Conservation (phyloP, 2,113 vertebrate genomes). For the Neomonachus schauinslandi region DNA sequence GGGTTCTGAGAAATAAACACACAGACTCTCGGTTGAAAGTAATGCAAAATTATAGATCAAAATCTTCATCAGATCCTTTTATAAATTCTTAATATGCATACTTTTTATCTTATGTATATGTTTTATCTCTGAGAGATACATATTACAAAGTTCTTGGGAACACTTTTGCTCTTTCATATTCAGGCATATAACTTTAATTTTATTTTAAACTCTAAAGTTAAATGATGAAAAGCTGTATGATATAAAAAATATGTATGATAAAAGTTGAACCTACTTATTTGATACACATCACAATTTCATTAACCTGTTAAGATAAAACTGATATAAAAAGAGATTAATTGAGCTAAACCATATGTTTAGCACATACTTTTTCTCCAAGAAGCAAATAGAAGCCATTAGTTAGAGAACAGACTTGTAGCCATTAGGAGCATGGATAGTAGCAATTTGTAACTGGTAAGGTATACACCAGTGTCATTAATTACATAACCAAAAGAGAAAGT, state of each 20-base stretch:
- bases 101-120: neutral
- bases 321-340: constrained; percentile 77
- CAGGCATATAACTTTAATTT: constrained; percentile 4
- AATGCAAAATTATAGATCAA: constrained; percentile 56
- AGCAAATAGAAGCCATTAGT: constrained; percentile 75
- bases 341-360: constrained; percentile 72
- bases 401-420: constrained; percentile 76
- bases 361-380: constrained; percentile 73
- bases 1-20: constrained; percentile 56
- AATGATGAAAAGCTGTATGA: constrained; percentile 69
- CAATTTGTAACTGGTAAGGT: constrained; percentile 77
- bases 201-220: constrained; percentile 62
- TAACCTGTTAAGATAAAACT: constrained; percentile 69
- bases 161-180: constrained; percentile 21
- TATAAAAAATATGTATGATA: constrained; percentile 71
- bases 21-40: constrained; percentile 37
- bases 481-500: constrained; percentile 71
- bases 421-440: constrained; percentile 67
- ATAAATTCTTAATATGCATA: constrained; percentile 46
- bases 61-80: constrained; percentile 29
- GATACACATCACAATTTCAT: constrained; percentile 72
- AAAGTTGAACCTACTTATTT: constrained; percentile 79
- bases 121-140: constrained; percentile 17
- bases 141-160: neutral
- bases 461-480: constrained; percentile 77